Conservation (phyloP, 2,113 vertebrate species). For the Uropsilus gracilis region DNA sequence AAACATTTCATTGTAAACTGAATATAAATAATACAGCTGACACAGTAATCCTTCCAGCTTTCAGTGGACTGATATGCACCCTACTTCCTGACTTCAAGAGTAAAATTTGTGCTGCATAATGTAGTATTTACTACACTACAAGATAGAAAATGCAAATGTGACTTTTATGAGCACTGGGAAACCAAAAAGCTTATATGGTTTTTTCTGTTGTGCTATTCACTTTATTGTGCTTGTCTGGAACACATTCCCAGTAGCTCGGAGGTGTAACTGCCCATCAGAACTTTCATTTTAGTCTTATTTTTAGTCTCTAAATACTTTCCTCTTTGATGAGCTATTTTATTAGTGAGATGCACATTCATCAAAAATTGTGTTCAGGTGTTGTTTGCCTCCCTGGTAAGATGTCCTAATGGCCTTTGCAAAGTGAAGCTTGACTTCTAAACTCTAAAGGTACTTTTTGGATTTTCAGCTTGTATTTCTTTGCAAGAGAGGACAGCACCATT, state of each 20-base stretch:
- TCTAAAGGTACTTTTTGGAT: neutral
- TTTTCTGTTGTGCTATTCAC: neutral
- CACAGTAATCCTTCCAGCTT: neutral
- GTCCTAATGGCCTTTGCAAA: accelerated
- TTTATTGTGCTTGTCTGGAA: neutral
- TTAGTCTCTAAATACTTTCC: neutral
- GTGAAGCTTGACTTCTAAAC: too few species aligned
- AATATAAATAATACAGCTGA: slow-evolving; percentile 72
- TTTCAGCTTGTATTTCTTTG: neutral
- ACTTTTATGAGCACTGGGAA: neutral
- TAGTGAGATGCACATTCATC: neutral
- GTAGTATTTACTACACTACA: neutral
- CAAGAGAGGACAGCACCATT: too few species aligned
- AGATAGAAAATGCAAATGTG: neutral
- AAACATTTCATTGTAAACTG: slow-evolving; percentile 67
- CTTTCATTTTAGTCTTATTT: neutral
- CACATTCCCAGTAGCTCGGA: neutral
- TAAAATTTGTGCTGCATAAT: neutral
- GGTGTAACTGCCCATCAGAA: too few species aligned
- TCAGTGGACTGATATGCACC: too few species aligned
- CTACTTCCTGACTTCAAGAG: neutral
- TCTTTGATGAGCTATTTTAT: neutral
- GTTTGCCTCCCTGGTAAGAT: neutral
- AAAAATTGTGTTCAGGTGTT: neutral
- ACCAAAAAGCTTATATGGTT: neutral